Conservation (phyloP, 2,113 vertebrate species). For the Gobio gobio region DNA sequence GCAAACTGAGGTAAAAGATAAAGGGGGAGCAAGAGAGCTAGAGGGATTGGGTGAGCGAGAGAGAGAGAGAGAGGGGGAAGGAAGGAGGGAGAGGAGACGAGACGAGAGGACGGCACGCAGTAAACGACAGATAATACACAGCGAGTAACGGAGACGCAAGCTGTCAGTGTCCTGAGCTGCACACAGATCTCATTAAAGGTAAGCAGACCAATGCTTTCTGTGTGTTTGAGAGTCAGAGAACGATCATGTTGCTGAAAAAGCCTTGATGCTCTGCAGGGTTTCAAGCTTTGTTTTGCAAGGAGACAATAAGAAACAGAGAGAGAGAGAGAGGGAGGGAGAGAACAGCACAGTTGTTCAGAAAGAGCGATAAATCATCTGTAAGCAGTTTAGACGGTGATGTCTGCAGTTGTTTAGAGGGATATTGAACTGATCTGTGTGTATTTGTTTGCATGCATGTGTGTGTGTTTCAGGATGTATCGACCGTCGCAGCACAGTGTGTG, state of each 20-base stretch:
- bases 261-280: conserved; percentile 35
- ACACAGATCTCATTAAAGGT: conserved; percentile 56
- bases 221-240: conserved; percentile 17
- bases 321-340: not conserved
- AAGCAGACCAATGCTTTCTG: conserved; percentile 31
- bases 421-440: conserved; percentile 17
- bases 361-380: conserved; percentile 3
- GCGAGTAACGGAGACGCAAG: conserved; percentile 37
- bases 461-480: conserved; percentile 49
- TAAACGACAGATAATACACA: conserved; percentile 51
- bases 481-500: conserved; percentile 43
- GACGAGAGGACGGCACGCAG: conserved; percentile 31
- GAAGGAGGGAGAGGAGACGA: not conserved
- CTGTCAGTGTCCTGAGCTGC: conserved; percentile 51
- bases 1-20: conserved; percentile 14
- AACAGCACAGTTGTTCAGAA: conserved; percentile 1
- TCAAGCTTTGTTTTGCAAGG: conserved; percentile 21
- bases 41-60: not conserved
- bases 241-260: not conserved
- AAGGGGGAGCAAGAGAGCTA: conserved; percentile 41
- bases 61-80: conserved; percentile 13
- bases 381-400: conserved; percentile 21
- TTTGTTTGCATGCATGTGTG: not conserved
- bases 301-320: conserved; percentile 6
- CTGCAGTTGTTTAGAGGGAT: not conserved